Base-by-base conservation (phyloP, 2,888 invertebrate species). In the Drosophila suboccidentalis region DNA sequence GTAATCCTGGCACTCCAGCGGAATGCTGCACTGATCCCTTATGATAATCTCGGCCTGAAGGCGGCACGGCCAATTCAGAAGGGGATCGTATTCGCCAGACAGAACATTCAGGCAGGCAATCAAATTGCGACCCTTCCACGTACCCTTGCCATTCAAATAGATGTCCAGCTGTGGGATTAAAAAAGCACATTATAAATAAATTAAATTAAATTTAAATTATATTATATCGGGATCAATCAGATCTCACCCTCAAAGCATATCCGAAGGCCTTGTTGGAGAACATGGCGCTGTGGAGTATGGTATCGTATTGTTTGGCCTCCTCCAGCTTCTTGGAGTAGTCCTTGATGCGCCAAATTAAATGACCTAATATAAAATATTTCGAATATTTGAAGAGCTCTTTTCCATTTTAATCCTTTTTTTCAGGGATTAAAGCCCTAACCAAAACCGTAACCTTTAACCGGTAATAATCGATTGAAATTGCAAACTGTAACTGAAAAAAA, bases 111-210 rank as follows among this genome's bases (percentile, higher is more conserved):
- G 93, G 0, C 95, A 95, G 9, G 95, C 94, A 44, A 96, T 95
- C 53, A 96, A 91, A 89, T 96, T 95, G 0, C 96, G 94, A 0
- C 95, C 96, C 86, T 94, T 95, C 96, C 96, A 96, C 71, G 95
- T 95, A 38, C 96, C 96, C 54, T 95, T 94, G 6, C 96, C 96
- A 90, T 96, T 96, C 29, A 96, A 91, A 88, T 95, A 94, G 1
- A 96, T 91, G 81, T 96, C 95, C 26, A 96, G 93, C 96, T 96
- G 87, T 29, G 63, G 11, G 1, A 50, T 46, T 9, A 4, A 29
- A 15, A 17, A 2, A 32, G 17, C 11, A 34, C 8, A 13, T 36
- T n/a, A 22, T 4, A 29, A 29, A 8, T 29, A 29, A 8, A 29
- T 29, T 5, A 29, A 29, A 29, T 29, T 8, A 29, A 29, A 8